Conservation (phyloP, 2,888 invertebrate species). For the Nebria brevicollis region DNA sequence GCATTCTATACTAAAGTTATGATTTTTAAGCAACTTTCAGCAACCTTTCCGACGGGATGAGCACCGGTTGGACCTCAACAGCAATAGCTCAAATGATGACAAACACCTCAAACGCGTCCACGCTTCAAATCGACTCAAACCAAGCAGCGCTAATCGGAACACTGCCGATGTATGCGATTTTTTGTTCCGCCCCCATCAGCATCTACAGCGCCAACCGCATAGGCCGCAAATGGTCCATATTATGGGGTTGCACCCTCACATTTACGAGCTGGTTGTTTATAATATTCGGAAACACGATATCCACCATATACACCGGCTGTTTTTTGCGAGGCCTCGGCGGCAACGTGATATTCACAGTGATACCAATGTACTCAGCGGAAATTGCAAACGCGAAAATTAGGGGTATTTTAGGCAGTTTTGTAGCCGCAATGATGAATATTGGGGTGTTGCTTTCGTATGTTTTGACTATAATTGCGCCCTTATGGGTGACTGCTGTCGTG, state of each 20-base stretch:
- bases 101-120: constrained; percentile 2
- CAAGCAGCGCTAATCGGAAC: constrained; percentile 35
- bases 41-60: constrained; percentile 33
- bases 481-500: constrained; percentile 33
- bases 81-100: constrained; percentile 30
- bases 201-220: constrained; percentile 40
- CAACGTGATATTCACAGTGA: constrained; percentile 34
- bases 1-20: no score
- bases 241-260: constrained; percentile 31
- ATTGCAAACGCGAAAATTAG: constrained; percentile 33
- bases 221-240: constrained; percentile 37
- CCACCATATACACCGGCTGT: constrained; percentile 4
- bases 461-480: constrained; percentile 27
- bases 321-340: constrained; percentile 36
- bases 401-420: constrained; percentile 33
- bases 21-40: constrained; percentile 33
- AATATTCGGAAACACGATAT: not conserved
- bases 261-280: constrained; percentile 27
- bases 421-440: constrained; percentile 42
- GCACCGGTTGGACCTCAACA: constrained; percentile 35
- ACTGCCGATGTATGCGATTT: constrained; percentile 40
- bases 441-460: constrained; percentile 36
- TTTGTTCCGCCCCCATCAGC: constrained; percentile 36
- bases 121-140: constrained; percentile 25
- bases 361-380: constrained; percentile 40